A percentile compares a stretch with the other conserved stretches of the same genome.
These are phyloP conservation scores for Bruchidius siliquastri DNA, from an alignment of 2,888 invertebrate genomes.

Conservation along the genomic window DNA sequence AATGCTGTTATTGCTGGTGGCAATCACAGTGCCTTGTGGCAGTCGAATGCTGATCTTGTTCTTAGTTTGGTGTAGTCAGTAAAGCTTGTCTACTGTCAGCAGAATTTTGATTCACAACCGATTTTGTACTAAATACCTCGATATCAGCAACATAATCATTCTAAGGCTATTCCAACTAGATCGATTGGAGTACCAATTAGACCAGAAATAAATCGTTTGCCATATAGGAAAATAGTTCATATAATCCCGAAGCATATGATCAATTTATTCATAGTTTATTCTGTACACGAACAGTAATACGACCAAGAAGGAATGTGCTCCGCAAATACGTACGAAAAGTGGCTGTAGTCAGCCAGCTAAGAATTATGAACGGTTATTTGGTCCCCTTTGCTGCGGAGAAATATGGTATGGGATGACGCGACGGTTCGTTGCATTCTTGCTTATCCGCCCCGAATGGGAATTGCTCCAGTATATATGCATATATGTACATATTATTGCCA, in stretches of 20 bases:
- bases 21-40: too few species aligned
- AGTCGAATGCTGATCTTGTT: too few species aligned
- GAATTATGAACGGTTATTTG: neutral
- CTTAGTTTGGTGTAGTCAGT: too few species aligned
- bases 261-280: neutral
- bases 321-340: neutral
- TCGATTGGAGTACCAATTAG: too few species aligned
- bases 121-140: too few species aligned
- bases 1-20: too few species aligned
- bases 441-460: neutral
- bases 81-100: too few species aligned
- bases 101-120: too few species aligned
- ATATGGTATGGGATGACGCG: neutral
- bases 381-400: neutral
- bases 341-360: neutral
- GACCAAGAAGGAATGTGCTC: neutral
- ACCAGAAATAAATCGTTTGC: too few species aligned
- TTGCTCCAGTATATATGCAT: neutral
- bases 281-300: neutral
- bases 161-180: too few species aligned
- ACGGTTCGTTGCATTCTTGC: neutral
- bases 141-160: too few species aligned
- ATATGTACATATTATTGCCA: neutral
- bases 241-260: neutral
- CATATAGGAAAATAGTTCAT: too few species aligned